Evolutionary conservation across 2,113 vertebrate genomes (phyloP), one percentile per base, ranked within the genome.

Genomic region (Propithecus coquereli): DNA sequence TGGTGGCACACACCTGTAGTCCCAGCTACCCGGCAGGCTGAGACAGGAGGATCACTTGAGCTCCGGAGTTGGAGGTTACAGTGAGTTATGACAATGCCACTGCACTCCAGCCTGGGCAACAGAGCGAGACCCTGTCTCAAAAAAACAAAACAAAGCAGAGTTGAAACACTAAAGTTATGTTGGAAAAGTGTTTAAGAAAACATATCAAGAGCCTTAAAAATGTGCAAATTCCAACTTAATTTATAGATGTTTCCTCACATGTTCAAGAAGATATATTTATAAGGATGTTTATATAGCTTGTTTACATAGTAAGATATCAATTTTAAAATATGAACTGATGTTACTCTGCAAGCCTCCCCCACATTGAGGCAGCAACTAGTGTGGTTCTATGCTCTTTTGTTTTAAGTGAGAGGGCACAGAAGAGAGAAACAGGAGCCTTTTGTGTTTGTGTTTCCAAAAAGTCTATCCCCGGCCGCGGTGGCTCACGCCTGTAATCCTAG

Each of bases 391-490:
- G 77, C 63, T 65, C 74, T 52, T 89, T 95, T 97, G 85, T 96
- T 96, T 92, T 76, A 87, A 90, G 88, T 90, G 81, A 84, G 87
- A 95, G 74, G 10, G 65, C 90, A 86, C 45, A 93, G 37, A 91
- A 68, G 43, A 91, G 37, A 65, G 27, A 94, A 97, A 93, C 88
- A 92, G 63, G 89, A 96, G 76, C 3, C 76, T 84, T 92, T 95
- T 92, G 80, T 85, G 85, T 95, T 85, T 80, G n/a, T 63, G 45
- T 92, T 92, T 96, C 59, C n/a, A n/a, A 93, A 90, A 96, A 90
- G 32, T 92, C 80, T 83, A 23, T 57, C 66, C 80, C 77, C 82
- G n/a, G n/a, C n/a, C n/a, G n/a, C n/a, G n/a, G n/a, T n/a, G n/a
- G n/a, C n/a, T n/a, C n/a, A n/a, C n/a, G n/a, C n/a, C n/a, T n/a